These are phyloP conservation scores for Artibeus jamaicensis DNA, from an alignment of 2,797 vertebrate species.

Conservation along the genomic window DNA sequence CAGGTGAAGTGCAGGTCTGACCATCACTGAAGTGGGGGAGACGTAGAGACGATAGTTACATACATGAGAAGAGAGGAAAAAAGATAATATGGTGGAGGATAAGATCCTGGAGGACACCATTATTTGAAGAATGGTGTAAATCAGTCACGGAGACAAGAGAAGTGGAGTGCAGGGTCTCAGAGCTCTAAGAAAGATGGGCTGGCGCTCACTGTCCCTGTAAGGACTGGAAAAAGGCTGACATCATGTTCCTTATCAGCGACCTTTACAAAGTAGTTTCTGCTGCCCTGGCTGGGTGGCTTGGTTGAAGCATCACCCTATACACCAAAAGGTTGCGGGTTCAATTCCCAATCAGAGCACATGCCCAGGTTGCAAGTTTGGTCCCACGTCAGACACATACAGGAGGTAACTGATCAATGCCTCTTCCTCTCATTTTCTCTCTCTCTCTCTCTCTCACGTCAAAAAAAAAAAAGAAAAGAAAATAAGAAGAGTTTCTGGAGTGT, in stretches of 20 bases:
- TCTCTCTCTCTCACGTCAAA: not conserved
- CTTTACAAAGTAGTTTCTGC: not conserved
- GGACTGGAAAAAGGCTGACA: not conserved
- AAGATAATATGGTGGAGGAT: not conserved
- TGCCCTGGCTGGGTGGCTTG: not conserved
- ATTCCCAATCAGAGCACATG: not conserved
- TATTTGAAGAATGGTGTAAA: not conserved
- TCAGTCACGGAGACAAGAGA: not conserved
- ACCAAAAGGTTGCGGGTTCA: not conserved
- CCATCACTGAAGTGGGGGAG: not conserved
- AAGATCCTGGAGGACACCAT: not conserved
- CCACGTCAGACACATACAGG: not conserved
- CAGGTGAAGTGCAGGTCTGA: not conserved
- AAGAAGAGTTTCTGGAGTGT: not conserved
- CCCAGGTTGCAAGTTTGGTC: not conserved
- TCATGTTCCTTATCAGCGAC: not conserved
- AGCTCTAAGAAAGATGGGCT: not conserved
- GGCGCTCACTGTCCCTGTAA: not conserved
- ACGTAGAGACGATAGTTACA: not conserved
- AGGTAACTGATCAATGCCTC: not conserved
- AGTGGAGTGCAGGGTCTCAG: not conserved
- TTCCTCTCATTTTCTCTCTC: too few species aligned
- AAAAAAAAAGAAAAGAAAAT: not conserved
- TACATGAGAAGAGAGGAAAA: too few species aligned
- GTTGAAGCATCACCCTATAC: not conserved